Conservation (phyloP, 2,113 vertebrate species). For the Rana temporaria region DNA sequence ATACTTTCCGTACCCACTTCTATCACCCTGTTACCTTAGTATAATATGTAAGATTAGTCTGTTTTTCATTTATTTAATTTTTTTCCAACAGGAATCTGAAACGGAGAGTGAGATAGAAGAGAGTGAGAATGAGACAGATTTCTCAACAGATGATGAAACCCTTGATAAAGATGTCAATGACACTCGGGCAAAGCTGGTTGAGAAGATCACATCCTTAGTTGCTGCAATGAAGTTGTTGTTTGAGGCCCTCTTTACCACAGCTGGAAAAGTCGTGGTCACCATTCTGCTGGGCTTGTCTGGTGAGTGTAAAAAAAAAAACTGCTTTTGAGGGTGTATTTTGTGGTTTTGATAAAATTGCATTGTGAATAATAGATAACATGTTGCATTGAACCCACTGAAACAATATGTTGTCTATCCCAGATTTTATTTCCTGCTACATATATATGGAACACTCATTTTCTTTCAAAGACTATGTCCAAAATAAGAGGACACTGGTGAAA, state of each 20-base stretch:
- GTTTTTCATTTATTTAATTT: background rate
- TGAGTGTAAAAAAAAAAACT: slow-evolving; percentile 58
- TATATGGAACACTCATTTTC: no score
- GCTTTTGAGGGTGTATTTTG: no score
- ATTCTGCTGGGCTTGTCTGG: slow-evolving; percentile 80
- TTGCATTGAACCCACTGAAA: no score
- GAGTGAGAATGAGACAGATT: slow-evolving; percentile 64
- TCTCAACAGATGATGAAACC: slow-evolving; percentile 64
- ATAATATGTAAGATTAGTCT: no score
- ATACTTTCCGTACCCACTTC: no score
- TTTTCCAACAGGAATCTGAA: slow-evolving; percentile 54
- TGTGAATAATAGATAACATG: no score
- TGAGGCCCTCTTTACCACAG: slow-evolving; percentile 70
- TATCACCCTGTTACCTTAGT: no score
- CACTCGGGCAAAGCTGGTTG: slow-evolving; percentile 69
- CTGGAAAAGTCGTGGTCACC: slow-evolving; percentile 76
- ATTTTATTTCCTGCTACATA: no score
- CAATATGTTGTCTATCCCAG: no score
- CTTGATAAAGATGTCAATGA: slow-evolving; percentile 56
- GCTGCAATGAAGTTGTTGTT: slow-evolving; percentile 69
- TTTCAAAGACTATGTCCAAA: no score
- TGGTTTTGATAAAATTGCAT: no score
- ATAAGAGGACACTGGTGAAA: no score
- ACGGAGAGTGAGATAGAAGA: slow-evolving; percentile 68
- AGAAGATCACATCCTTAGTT: slow-evolving; percentile 73